Percentiles rank a stretch among this genome's conserved stretches.
Conservation (phyloP, 2,888 invertebrate genomes). For the Cephus runcator region DNA sequence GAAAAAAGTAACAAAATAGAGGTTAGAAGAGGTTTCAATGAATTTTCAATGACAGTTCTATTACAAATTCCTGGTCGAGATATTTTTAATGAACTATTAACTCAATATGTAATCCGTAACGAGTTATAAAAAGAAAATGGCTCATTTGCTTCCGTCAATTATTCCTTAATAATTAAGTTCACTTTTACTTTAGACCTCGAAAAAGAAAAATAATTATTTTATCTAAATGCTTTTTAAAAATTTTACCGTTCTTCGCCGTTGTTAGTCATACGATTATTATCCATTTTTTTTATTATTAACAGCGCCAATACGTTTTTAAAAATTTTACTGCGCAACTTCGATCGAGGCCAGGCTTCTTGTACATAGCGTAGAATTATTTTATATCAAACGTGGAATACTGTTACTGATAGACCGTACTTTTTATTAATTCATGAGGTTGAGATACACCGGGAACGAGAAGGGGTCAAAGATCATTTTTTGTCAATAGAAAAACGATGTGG, state of each 20-base stretch:
- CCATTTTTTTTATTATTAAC: background rate
- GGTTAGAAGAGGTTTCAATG: conserved; percentile 16
- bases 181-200: background rate
- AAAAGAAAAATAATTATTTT: background rate
- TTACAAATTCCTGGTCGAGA: background rate
- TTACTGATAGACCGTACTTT: conserved; percentile 44
- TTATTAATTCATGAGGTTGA: conserved; percentile 34
- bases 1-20: too few relatives aligned
- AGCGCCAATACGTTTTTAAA: background rate
- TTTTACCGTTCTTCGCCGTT: background rate
- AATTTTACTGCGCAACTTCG: background rate
- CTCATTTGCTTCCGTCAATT: background rate
- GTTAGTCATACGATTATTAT: background rate
- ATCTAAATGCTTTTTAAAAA: background rate
- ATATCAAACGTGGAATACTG: conserved; percentile 33
- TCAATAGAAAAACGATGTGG: conserved; percentile 31
- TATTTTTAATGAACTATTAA: background rate
- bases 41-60: conserved; percentile 11
- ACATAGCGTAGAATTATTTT: conserved; percentile 17
- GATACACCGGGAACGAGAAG: background rate
- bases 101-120: background rate
- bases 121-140: background rate
- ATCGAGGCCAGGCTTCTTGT: conserved; percentile 11
- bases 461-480: conserved; percentile 26
- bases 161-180: background rate